Evolutionary conservation across 2,888 invertebrate genomes (phyloP), one percentile per base, ranked within the genome.

Genomic region (Athrips mouffetella): DNA sequence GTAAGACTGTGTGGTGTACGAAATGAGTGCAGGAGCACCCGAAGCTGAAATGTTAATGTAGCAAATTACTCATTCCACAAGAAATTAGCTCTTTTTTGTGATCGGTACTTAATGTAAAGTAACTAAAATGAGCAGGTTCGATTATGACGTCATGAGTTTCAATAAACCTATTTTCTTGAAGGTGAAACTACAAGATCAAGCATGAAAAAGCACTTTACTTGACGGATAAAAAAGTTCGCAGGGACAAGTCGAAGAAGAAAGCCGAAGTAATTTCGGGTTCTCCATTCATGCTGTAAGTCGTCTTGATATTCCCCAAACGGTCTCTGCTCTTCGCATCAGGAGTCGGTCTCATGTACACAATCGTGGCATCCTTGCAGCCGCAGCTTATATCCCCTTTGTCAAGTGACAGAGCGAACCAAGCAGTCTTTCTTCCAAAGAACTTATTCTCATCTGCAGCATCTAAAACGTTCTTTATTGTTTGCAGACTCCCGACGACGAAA

Each of bases 171-270:
- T n/a, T n/a, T n/a, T n/a, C n/a, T n/a, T n/a, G n/a, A n/a, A n/a
- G n/a, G n/a, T n/a, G n/a, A n/a, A n/a, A 31, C 31, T 33, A 33
- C 16, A 15, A n/a, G 6, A 33, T 33, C 16, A n/a, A 15, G 7
- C 13, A 16, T 13, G 8, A 8, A 33, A 33, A 7, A 35, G 13
- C 37, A 37, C 20, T 11, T 89, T 90, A 94, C 94, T 92, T 94
- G 55, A 94, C 86, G 5, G 94, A 91, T 59, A 94, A 78, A 66
- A 95, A 92, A 2, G 94, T 91, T 58, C 93, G 88, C 50, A 94
- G 76, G 18, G 94, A 91, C 54, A 97, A 80, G 80, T 98, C 97
- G 77, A 96, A 97, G 80, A 97, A 96, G 80, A 97, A 97, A 3
- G 94, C 94, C 0, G 94, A 92, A 33, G 93, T 91, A 52, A 96